Conservation (phyloP, 92 coral and sea anemone species). For the Porites divaricata region DNA sequence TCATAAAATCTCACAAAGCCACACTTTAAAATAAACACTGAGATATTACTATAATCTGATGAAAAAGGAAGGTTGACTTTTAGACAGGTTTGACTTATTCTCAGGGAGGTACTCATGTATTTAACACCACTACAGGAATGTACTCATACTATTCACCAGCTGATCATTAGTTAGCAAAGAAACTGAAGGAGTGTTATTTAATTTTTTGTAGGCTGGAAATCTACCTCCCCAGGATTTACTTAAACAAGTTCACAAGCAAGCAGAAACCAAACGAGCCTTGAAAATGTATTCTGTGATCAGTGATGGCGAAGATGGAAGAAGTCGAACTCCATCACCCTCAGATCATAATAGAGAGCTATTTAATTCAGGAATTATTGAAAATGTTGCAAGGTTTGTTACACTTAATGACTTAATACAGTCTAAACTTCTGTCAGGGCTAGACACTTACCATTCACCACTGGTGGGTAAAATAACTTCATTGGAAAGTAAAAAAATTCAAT, state of each 20-base stretch:
- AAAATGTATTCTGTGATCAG: conserved; percentile 77
- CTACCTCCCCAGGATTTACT: conserved; percentile 76
- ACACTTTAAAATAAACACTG: too few relatives aligned
- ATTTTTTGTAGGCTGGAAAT: conserved; percentile 37
- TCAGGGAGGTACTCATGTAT: too few relatives aligned
- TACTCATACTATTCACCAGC: too few relatives aligned
- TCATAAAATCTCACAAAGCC: too few relatives aligned
- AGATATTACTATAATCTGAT: too few relatives aligned
- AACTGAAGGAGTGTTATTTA: not conserved
- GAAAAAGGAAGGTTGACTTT: too few relatives aligned
- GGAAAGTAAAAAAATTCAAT: not conserved
- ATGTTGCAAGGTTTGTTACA: conserved; percentile 45
- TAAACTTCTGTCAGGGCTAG: not conserved
- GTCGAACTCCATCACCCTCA: conserved; percentile 72
- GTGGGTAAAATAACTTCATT: not conserved
- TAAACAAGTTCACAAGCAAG: conserved; percentile 82
- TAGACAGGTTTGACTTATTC: too few relatives aligned
- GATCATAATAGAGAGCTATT: conserved; percentile 40
- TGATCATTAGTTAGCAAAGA: too few relatives aligned
- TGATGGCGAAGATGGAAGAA: conserved; percentile 73
- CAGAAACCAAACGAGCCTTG: conserved; percentile 72
- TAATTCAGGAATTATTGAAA: conserved; percentile 39
- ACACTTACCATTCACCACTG: not conserved
- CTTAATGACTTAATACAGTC: not conserved
- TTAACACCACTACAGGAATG: too few relatives aligned